Percentiles rank a stretch among this genome's conserved stretches.
phyloP scores from a whole-genome alignment of 2,113 vertebrate species.

The Chaetops frenatus region DNA sequence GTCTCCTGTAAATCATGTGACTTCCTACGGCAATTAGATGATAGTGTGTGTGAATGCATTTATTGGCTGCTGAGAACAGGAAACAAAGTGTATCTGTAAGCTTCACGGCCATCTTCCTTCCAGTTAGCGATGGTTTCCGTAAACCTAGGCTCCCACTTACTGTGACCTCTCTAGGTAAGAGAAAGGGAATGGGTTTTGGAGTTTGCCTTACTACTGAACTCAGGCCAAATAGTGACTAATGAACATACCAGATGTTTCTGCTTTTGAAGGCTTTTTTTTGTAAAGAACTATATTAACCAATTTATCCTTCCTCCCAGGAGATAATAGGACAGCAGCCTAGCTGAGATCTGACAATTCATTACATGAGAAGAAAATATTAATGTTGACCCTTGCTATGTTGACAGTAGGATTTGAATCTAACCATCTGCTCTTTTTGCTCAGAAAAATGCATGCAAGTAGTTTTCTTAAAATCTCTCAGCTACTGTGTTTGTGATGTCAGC shows the following conservation, averaged over 20 bases:
- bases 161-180: neutral
- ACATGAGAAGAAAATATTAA: conserved; percentile 11
- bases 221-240: conserved; percentile 51
- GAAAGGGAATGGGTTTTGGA: neutral
- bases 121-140: neutral
- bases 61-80: neutral
- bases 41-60: neutral
- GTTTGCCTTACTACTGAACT: conserved; percentile 15
- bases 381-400: neutral
- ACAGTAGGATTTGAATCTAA: neutral
- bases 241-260: conserved; percentile 53
- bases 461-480: neutral
- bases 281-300: conserved; percentile 31
- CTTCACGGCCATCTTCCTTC: neutral
- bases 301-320: conserved; percentile 49
- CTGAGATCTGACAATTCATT: conserved; percentile 41
- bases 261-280: conserved; percentile 41
- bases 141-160: neutral
- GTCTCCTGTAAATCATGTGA: neutral
- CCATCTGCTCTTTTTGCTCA: neutral
- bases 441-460: neutral
- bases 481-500: neutral
- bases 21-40: neutral
- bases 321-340: neutral
- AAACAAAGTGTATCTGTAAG: neutral